Evolutionary conservation across 1,140 invertebrate genomes (phyloP).

Genomic region (Procambarus clarkii): DNA sequence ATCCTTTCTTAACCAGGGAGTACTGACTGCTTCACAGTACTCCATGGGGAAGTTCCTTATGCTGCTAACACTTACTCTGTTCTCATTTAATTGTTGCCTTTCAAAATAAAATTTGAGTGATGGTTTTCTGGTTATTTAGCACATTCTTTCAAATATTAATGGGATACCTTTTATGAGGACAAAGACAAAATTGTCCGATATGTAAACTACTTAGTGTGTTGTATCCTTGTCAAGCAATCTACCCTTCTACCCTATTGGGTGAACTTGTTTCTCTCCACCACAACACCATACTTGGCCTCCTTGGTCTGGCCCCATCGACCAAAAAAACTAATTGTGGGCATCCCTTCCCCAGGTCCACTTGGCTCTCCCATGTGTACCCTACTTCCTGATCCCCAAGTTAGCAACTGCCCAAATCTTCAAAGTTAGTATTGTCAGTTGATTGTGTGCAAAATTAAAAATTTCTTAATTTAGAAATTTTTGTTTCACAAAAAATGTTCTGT

Average conservation of each 20-base stretch:
- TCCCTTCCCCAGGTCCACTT: constrained; percentile 46
- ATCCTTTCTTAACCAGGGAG: constrained; percentile 63
- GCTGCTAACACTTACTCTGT: constrained; percentile 38
- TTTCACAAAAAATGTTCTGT: constrained; percentile 66
- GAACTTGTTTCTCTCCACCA: constrained; percentile 6
- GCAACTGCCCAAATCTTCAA: constrained; percentile 56
- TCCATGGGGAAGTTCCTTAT: constrained; percentile 56
- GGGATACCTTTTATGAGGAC: constrained; percentile 60
- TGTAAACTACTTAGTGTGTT: constrained; percentile 66
- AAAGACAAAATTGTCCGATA: constrained; percentile 63
- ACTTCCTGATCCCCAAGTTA: constrained; percentile 34
- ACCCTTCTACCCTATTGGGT: not conserved
- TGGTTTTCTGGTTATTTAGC: constrained; percentile 36
- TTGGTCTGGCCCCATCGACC: constrained; percentile 52
- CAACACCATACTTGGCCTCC: not conserved
- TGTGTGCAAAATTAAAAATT: constrained; percentile 68
- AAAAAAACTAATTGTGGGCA: constrained; percentile 50
- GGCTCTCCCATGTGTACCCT: constrained; percentile 49
- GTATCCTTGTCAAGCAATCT: constrained; percentile 53
- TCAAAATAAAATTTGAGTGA: constrained; percentile 38
- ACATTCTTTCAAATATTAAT: constrained; percentile 43
- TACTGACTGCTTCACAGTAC: constrained; percentile 71
- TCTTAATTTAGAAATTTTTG: constrained; percentile 67
- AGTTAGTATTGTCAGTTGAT: constrained; percentile 67
- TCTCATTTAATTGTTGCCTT: constrained; percentile 48